phyloP scores from a whole-genome alignment of 2,113 vertebrate species.

The Synodontis membranacea region DNA sequence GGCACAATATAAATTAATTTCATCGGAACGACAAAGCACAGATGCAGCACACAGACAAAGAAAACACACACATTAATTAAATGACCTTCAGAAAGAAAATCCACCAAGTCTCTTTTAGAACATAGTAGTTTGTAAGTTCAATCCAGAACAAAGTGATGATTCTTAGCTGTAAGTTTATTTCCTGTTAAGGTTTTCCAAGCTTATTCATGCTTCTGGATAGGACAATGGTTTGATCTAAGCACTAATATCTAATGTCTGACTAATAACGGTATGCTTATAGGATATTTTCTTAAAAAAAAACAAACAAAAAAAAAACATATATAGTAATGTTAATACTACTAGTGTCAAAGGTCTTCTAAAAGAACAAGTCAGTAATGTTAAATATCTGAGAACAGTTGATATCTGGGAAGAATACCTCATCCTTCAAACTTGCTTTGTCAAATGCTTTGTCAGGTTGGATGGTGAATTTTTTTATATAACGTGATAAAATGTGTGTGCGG shows the following conservation, averaged over 20 bases:
- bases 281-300: background rate
- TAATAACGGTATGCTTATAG: background rate
- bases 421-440: no score
- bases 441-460: no score
- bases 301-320: no score
- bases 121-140: constrained; percentile 58
- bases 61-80: background rate
- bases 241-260: background rate
- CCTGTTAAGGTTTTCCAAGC: constrained; percentile 57
- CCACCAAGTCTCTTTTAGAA: constrained; percentile 67
- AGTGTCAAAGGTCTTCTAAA: no score
- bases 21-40: background rate
- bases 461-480: no score
- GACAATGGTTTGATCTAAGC: constrained; percentile 21
- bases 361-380: no score
- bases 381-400: no score
- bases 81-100: constrained; percentile 57
- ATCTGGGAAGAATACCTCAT: no score
- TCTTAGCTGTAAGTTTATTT: constrained; percentile 61
- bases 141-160: constrained; percentile 57
- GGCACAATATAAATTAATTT: background rate
- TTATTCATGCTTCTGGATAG: constrained; percentile 61
- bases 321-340: no score
- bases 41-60: background rate
- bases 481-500: no score